Evolutionary conservation across 2,888 invertebrate genomes (phyloP).

Genomic region (Schrankia costaestrigalis): DNA sequence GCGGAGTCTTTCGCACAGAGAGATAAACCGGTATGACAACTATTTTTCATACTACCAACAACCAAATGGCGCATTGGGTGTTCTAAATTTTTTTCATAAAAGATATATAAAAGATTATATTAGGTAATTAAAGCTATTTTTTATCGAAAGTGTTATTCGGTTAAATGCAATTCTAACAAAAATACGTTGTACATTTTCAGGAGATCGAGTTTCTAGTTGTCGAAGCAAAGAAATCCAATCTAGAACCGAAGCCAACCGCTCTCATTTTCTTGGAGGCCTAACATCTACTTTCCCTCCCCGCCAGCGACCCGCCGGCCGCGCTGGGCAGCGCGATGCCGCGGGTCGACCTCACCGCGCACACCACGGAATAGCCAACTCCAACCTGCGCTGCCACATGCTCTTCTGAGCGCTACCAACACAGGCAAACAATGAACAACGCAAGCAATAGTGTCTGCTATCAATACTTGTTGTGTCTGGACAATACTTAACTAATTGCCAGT

Average conservation of each 20-base stretch:
- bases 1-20: slow-evolving; percentile 96
- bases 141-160: too few species aligned
- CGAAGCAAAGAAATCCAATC: slow-evolving; percentile 94
- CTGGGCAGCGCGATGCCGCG: slow-evolving; percentile 82
- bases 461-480: neutral
- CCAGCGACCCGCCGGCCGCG: slow-evolving; percentile 87
- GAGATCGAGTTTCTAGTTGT: slow-evolving; percentile 96
- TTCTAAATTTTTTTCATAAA: too few species aligned
- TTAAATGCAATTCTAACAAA: too few species aligned
- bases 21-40: slow-evolving; percentile 81
- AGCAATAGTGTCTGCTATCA: slow-evolving; percentile 1
- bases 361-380: slow-evolving; percentile 81
- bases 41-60: neutral
- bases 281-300: slow-evolving; percentile 94
- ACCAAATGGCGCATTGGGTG: neutral
- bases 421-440: slow-evolving; percentile 8
- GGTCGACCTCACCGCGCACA: slow-evolving; percentile 83
- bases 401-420: slow-evolving; percentile 49
- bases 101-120: too few species aligned
- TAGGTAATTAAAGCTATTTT: too few species aligned
- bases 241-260: slow-evolving; percentile 95
- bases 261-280: slow-evolving; percentile 95
- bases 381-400: slow-evolving; percentile 81
- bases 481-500: neutral
- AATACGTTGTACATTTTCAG: slow-evolving; percentile 55